Percentiles rank a stretch among this genome's conserved stretches.
These are phyloP conservation scores for Napeogenes inachia DNA, from an alignment of 2,888 invertebrate species.

Conservation along the genomic window DNA sequence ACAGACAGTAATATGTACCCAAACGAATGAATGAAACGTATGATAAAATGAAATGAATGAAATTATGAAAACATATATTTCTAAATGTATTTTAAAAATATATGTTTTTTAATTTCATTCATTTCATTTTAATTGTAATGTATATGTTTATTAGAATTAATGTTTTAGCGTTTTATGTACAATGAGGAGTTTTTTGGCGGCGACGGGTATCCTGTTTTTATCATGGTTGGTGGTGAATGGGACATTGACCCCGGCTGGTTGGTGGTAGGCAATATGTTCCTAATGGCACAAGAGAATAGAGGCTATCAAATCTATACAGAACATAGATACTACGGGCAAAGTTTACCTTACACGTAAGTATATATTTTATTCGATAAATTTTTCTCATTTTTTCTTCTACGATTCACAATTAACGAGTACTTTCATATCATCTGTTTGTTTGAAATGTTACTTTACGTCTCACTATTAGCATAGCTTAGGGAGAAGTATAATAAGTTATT, in stretches of 20 bases:
- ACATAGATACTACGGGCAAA: slow-evolving; percentile 89
- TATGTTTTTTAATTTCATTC: too few relatives aligned
- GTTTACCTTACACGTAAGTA: slow-evolving; percentile 78
- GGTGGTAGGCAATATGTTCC: slow-evolving; percentile 80
- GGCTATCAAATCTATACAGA: slow-evolving; percentile 87
- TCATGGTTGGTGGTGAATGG: slow-evolving; percentile 88
- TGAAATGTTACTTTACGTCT: too few relatives aligned
- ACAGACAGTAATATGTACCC: too few relatives aligned
- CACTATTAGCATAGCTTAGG: too few relatives aligned
- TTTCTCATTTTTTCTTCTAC: too few relatives aligned
- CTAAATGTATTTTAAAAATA: background rate
- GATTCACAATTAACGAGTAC: too few relatives aligned
- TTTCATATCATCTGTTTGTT: too few relatives aligned
- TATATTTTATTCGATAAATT: background rate
- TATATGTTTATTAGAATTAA: background rate
- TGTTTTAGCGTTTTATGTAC: slow-evolving; percentile 71
- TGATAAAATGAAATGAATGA: too few relatives aligned
- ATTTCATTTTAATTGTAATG: background rate
- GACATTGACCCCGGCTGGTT: slow-evolving; percentile 79
- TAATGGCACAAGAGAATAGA: slow-evolving; percentile 80
- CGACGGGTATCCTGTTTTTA: slow-evolving; percentile 79
- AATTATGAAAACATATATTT: too few relatives aligned
- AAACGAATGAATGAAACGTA: too few relatives aligned
- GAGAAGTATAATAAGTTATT: too few relatives aligned
- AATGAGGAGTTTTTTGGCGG: slow-evolving; percentile 76